Evolutionary conservation across 2,888 invertebrate genomes (phyloP).

Genomic region (Leucophenga maculata): DNA sequence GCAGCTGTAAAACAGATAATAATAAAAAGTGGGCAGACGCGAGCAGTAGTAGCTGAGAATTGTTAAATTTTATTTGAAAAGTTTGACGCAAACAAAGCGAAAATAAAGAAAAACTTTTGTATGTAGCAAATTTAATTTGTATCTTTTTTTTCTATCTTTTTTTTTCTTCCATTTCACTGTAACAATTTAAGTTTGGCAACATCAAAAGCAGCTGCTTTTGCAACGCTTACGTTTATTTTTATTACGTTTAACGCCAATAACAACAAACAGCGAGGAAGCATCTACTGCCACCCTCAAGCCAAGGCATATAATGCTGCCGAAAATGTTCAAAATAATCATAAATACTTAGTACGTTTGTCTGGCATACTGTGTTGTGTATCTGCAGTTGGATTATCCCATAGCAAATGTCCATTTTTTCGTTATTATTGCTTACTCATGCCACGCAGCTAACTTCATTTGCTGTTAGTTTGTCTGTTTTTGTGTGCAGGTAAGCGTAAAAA

Average conservation of each 20-base stretch:
- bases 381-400: conserved; percentile 15
- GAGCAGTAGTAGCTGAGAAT: background rate
- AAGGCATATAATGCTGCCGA: background rate
- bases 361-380: conserved; percentile 36
- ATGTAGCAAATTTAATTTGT: conserved; percentile 57
- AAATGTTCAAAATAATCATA: conserved; percentile 44
- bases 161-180: conserved; percentile 20
- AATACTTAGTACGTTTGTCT: conserved; percentile 40
- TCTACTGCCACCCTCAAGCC: conserved; percentile 19
- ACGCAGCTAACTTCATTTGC: conserved; percentile 9
- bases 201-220: conserved; percentile 61
- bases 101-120: conserved; percentile 41
- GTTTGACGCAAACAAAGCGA: conserved; percentile 17
- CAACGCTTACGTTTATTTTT: conserved; percentile 23
- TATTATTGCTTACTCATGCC: conserved; percentile 17
- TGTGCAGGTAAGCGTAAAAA: conserved; percentile 62
- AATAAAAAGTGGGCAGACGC: conserved; percentile 15
- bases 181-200: conserved; percentile 44
- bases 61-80: conserved; percentile 35
- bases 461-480: conserved; percentile 38
- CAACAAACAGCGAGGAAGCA: background rate
- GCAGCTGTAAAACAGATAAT: conserved; percentile 21
- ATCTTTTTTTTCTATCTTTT: background rate
- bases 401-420: conserved; percentile 13
- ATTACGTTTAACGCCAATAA: conserved; percentile 20